Evolutionary conservation across 2,888 invertebrate genomes (phyloP), one percentile per base, ranked within the genome.

Genomic region (Ectemnius lituratus): DNA sequence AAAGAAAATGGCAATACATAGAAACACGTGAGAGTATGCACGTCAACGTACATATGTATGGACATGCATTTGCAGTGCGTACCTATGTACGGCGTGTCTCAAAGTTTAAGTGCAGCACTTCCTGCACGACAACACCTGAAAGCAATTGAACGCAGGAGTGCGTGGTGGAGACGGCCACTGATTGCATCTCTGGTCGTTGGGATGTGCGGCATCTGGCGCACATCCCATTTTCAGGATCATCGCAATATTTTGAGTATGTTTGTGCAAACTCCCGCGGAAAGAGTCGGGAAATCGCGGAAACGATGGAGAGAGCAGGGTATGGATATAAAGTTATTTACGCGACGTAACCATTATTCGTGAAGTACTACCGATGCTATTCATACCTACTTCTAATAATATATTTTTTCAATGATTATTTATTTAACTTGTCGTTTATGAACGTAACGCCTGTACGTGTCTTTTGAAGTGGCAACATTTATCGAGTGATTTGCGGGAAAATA

Each of bases 321-420:
- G 71, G 58, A 62, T 58, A 60, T 65, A 58, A 23, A 59, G 68
- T 70, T 66, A 74, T 79, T 83, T 79, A 79, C 81, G 78, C 78
- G 78, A 82, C 81, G 83, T 84, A 85, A 85, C 85, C 85, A 85
- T 80, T 80, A 80, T 79, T 83, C 76, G 73, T 52, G 52, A 52
- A 52, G 52, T 52, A 52, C 76, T 76, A 76, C 74, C 82, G 78
- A 84, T 75, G 79, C 78, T 77, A 81, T 78, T 75, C 76, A 79
- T 85, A 81, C 75, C 82, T 82, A 84, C 73, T 77, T 83, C 82
- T 83, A 84, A 84, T 81, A 81, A 84, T 85, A 85, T 85, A 86
- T 85, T 86, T 86, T 85, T 86, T 82, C 83, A 85, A 83, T 73
- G 79, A 84, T 85, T 85, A 84, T 85, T 84, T 85, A 86, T 86